Evolutionary conservation across 2,113 vertebrate species (phyloP).

Genomic region (Phylloscopus whistleri): DNA sequence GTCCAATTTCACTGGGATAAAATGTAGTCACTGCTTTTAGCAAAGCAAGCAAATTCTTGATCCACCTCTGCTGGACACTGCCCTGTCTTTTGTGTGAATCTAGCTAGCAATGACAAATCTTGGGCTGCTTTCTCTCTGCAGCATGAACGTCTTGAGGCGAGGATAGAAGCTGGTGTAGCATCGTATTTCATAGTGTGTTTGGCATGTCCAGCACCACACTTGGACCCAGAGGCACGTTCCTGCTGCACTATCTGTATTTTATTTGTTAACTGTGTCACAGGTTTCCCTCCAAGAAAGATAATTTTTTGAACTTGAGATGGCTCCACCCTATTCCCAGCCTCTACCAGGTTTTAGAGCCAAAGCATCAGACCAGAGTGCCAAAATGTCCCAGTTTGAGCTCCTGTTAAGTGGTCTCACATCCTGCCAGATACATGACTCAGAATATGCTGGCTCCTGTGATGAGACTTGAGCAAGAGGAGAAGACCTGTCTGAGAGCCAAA

Average conservation of each 20-base stretch:
- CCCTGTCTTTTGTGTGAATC: neutral
- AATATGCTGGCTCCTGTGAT: neutral
- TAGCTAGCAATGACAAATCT: neutral
- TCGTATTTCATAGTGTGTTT: neutral
- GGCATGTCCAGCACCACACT: neutral
- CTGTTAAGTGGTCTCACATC: neutral
- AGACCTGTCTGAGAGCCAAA: neutral
- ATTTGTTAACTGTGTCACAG: neutral
- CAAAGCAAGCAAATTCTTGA: neutral
- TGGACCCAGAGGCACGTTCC: neutral
- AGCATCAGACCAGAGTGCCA: neutral
- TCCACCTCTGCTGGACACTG: neutral
- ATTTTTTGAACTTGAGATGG: neutral
- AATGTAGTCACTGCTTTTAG: neutral
- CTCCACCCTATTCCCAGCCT: neutral
- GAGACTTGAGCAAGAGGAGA: neutral
- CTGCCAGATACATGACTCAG: neutral
- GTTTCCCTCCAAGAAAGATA: neutral
- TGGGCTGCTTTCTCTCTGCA: neutral
- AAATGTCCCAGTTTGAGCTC: neutral
- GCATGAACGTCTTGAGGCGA: fast-evolving
- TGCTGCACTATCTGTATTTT: neutral
- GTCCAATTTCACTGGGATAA: neutral
- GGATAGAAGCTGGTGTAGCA: neutral
- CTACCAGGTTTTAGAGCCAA: neutral